Conservation (phyloP, 2,113 vertebrate species). For the Gopherus evgoodei region DNA sequence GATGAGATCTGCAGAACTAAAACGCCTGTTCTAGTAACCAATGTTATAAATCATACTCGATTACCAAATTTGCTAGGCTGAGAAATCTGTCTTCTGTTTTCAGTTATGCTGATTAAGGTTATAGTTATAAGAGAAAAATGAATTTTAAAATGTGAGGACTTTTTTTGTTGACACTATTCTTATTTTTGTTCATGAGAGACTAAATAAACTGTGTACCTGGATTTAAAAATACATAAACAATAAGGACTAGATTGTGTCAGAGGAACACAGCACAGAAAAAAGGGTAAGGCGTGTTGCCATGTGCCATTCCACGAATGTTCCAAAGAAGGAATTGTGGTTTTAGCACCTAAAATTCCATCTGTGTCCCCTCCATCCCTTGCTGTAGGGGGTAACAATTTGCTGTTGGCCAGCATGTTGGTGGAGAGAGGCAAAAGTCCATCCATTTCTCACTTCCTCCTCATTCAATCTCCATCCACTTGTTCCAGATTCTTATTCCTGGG, state of each 20-base stretch:
- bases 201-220: not conserved
- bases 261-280: not conserved
- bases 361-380: not conserved
- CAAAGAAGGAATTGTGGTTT: not conserved
- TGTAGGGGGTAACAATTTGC: not conserved
- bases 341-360: not conserved
- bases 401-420: not conserved
- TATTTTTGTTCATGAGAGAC: not conserved
- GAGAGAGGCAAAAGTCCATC: not conserved
- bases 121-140: constrained; percentile 28
- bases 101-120: constrained; percentile 50
- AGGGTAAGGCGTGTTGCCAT: not conserved
- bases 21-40: constrained; percentile 44
- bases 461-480: not conserved
- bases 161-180: not conserved
- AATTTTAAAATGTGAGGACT: constrained; percentile 32
- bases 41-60: constrained; percentile 56
- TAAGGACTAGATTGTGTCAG: not conserved
- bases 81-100: constrained; percentile 41
- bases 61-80: constrained; percentile 35
- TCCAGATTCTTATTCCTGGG: not conserved
- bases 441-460: not conserved
- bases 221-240: not conserved
- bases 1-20: constrained; percentile 39
- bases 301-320: not conserved